A percentile compares a stretch with the other conserved stretches of the same genome.
These are phyloP conservation scores for Apteryx owenii DNA, from an alignment of 2,113 vertebrate species.

Conservation along the genomic window DNA sequence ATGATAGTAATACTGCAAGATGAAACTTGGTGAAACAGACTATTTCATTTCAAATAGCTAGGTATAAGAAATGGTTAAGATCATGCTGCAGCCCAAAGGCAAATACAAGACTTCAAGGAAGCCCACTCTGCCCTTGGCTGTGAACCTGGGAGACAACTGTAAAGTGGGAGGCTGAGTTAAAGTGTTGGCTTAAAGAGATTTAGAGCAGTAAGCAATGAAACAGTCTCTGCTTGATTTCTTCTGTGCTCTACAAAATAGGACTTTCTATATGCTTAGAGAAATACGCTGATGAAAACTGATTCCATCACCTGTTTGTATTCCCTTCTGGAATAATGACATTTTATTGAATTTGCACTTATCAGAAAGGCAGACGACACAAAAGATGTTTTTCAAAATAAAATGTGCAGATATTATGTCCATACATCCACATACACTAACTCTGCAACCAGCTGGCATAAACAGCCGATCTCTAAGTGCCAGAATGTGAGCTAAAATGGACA, in stretches of 20 bases:
- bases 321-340: background rate
- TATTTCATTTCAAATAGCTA: background rate
- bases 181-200: background rate
- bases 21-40: background rate
- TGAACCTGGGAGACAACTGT: background rate
- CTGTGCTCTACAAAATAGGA: background rate
- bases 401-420: background rate
- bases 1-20: background rate
- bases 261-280: background rate
- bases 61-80: background rate
- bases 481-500: background rate
- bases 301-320: background rate
- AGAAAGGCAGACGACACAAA: background rate
- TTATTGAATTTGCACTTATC: background rate
- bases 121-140: background rate
- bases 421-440: background rate
- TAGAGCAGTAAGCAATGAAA: background rate
- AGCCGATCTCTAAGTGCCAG: background rate
- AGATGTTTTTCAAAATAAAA: background rate
- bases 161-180: background rate
- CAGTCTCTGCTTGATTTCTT: background rate
- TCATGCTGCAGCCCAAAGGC: background rate
- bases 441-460: conserved; percentile 9
- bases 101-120: background rate
- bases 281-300: background rate